Base-by-base conservation (phyloP, 2,113 vertebrate species). In the Clarias gariepinus region DNA sequence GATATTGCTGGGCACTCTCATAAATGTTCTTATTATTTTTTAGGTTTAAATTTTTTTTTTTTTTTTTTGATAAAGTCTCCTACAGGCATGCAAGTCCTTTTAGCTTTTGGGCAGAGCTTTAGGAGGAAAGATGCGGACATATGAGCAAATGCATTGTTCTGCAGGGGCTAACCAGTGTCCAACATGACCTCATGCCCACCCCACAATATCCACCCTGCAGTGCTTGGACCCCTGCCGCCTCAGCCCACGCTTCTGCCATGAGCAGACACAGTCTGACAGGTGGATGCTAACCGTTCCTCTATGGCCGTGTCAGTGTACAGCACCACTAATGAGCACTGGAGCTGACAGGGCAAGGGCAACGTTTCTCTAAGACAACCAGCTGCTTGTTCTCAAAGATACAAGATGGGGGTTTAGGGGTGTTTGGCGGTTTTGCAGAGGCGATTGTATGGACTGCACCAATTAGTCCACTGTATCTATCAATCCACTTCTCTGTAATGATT, bases 341-440 rank as follows among this genome's bases (percentile, higher is more conserved):
- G 81, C 71, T 87, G 81, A 83, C 81, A 83, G 69, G 18, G 61
- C 86, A 83, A 78, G 81, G 81, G 47, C 86, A 87, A 77, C 16
- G 47, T 78, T 52, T 83, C 81, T 68, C 61, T 63, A 78, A 68
- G 47, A 87, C 86, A 87, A 87, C 86, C 86, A 87, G 86, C 82
- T 77, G 71, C 86, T 87, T 78, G 81, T 83, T 87, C 60, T 83
- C 63, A 33, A 83, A 78, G 68, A 58, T 78, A 33, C n/a, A 68
- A 58, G 81, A 74, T 76, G 81, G 86, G 57, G 61, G 81, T 28
- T 52, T 87, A 91, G 89, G 91, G 92, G 92, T 91, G 80, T 47
- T 47, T 90, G 41, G 79, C 7, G 77, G 25, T 74, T 57, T 28
- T 41, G 23, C 18, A 73, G 69, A 63, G 69, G 23, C 47, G 13